These are phyloP conservation scores for Tamandua tetradactyla DNA, from an alignment of 2,797 vertebrate species.

Conservation along the genomic window DNA sequence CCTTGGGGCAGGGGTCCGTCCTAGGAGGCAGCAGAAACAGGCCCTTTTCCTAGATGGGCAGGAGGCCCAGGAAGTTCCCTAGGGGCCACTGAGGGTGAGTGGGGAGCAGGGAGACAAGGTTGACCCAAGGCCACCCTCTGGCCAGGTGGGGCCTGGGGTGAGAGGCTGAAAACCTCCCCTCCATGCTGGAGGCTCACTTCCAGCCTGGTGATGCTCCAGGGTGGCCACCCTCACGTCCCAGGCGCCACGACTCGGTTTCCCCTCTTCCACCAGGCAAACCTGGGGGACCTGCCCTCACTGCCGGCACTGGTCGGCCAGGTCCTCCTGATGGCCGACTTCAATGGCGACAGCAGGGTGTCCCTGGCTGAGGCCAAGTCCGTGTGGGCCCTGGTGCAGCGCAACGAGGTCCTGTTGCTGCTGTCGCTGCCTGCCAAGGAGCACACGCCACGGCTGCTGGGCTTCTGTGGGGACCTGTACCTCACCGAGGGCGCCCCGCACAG, in stretches of 20 bases:
- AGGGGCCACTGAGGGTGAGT: too few species aligned
- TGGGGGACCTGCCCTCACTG: conserved; percentile 94
- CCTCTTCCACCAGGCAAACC: conserved; percentile 87
- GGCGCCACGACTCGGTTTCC: background rate
- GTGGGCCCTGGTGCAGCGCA: conserved; percentile 96
- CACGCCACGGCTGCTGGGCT: conserved; percentile 93
- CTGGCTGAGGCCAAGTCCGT: conserved; percentile 96
- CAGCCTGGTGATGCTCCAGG: background rate
- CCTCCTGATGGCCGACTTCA: conserved; percentile 94
- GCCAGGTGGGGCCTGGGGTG: background rate
- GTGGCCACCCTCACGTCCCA: too few species aligned
- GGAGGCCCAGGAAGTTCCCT: background rate
- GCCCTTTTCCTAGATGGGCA: background rate
- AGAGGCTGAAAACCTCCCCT: background rate
- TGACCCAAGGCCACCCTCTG: too few species aligned
- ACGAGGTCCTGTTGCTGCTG: conserved; percentile 95
- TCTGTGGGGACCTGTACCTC: conserved; percentile 95
- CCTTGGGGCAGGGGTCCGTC: too few species aligned
- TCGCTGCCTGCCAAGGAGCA: conserved; percentile 95
- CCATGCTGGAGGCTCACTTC: background rate
- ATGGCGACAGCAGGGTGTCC: conserved; percentile 93
- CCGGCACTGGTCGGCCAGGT: conserved; percentile 89
- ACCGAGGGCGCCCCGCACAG: conserved; percentile 91
- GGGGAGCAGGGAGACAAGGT: too few species aligned
- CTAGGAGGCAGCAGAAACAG: background rate